A percentile compares a stretch with the other conserved stretches of the same genome.
Evolutionary conservation across 2,113 vertebrate genomes (phyloP).

Genomic region (Pseudolaguvia tuberculata): DNA sequence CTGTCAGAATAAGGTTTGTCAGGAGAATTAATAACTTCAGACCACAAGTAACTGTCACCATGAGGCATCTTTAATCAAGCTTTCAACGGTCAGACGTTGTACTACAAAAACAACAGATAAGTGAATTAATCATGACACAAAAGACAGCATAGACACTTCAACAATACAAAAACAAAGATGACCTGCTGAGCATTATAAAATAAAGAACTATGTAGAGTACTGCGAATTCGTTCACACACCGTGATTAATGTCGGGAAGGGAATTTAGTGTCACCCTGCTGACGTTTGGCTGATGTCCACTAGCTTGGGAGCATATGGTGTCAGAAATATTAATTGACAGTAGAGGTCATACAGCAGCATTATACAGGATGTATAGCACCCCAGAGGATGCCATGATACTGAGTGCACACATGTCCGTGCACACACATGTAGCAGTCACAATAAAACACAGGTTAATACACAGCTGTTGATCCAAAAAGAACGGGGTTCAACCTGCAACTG

Average conservation of each 20-base stretch:
- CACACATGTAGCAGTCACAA: background rate
- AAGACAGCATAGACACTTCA: background rate
- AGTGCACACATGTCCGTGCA: constrained; percentile 28
- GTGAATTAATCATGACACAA: background rate
- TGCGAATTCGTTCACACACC: background rate
- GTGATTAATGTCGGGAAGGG: constrained; percentile 61
- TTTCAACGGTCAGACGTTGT: background rate
- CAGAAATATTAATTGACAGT: constrained; percentile 54
- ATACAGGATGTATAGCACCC: constrained; percentile 34
- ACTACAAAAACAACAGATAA: constrained; percentile 7
- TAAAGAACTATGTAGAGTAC: constrained; percentile 22
- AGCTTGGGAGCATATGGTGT: constrained; percentile 32
- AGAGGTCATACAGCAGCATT: constrained; percentile 39
- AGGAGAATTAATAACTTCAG: constrained; percentile 19
- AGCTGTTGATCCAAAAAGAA: no score
- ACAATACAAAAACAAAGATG: background rate
- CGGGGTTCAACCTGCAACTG: no score
- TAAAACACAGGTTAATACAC: background rate
- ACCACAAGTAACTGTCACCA: constrained; percentile 9
- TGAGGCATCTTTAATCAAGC: constrained; percentile 13
- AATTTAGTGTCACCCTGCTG: constrained; percentile 58
- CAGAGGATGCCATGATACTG: constrained; percentile 53
- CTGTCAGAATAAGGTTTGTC: no score
- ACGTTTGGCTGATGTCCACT: constrained; percentile 57
- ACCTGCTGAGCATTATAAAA: constrained; percentile 11